Evolutionary conservation across 2,113 vertebrate genomes (phyloP).

Genomic region (Rhipidura dahli): DNA sequence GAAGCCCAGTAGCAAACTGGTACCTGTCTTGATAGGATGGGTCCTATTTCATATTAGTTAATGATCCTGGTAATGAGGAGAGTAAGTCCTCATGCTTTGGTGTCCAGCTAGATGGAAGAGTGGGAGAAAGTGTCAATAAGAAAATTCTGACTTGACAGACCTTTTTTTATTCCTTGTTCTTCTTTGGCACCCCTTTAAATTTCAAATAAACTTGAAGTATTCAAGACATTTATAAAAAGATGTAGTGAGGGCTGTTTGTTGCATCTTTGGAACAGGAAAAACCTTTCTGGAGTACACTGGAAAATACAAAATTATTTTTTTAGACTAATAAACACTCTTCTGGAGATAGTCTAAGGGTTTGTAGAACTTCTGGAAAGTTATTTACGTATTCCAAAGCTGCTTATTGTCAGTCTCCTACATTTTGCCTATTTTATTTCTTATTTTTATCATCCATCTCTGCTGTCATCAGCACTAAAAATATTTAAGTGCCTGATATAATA

Average conservation of each 20-base stretch:
- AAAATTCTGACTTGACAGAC: background rate
- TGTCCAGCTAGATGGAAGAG: background rate
- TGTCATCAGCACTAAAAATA: background rate
- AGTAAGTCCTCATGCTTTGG: background rate
- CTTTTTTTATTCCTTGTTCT: background rate
- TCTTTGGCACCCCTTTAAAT: constrained; percentile 8
- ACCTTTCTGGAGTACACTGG: background rate
- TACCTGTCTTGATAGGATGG: background rate
- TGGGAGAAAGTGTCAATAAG: background rate
- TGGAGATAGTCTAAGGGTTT: background rate
- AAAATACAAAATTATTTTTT: background rate
- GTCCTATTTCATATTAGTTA: background rate
- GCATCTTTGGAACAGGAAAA: background rate
- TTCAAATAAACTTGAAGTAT: background rate
- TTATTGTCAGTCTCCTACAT: background rate
- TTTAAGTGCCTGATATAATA: background rate
- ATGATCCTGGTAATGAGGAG: background rate
- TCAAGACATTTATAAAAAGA: background rate
- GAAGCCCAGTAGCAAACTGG: background rate
- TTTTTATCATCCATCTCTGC: background rate
- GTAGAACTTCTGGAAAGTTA: background rate
- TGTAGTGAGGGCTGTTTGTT: background rate
- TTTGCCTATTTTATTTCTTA: constrained; percentile 10
- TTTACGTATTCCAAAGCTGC: background rate
- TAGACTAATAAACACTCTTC: background rate